A percentile compares a stretch with the other conserved stretches of the same genome.
Evolutionary conservation across 1,140 invertebrate species (phyloP).

Genomic region (Cyclina sinensis): DNA sequence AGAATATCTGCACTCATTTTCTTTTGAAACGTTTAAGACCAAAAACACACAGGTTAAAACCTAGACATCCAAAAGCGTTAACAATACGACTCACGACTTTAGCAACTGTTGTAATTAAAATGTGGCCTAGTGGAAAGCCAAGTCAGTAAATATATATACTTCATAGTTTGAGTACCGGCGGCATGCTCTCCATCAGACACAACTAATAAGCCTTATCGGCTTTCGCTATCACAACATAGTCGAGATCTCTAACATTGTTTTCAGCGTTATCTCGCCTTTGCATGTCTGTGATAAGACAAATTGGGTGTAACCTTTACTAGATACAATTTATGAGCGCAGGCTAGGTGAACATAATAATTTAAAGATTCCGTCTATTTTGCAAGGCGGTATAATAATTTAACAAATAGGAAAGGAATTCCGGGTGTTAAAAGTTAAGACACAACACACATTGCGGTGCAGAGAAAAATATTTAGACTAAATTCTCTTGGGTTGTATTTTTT

Average conservation of each 20-base stretch:
- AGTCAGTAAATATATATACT: background rate
- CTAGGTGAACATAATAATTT: constrained; percentile 32
- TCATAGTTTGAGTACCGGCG: constrained; percentile 7
- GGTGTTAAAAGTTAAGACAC: background rate
- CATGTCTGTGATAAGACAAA: constrained; percentile 56
- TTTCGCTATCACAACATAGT: constrained; percentile 47
- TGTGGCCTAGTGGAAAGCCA: background rate
- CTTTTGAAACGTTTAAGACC: too few relatives aligned
- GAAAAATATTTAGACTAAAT: too few relatives aligned
- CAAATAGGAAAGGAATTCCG: background rate
- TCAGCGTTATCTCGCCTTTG: constrained; percentile 18
- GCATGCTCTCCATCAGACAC: constrained; percentile 25
- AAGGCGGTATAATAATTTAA: background rate
- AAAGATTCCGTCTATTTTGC: background rate
- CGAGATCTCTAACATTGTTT: constrained; percentile 56
- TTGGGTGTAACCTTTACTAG: constrained; percentile 56
- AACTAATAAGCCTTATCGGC: constrained; percentile 64
- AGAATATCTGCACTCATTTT: too few relatives aligned
- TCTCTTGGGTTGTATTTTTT: too few relatives aligned
- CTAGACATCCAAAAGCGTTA: background rate
- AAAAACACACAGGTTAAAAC: too few relatives aligned
- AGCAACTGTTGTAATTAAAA: background rate
- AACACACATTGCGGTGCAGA: background rate
- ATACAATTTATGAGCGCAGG: constrained; percentile 47
- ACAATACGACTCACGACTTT: background rate